Evolutionary conservation across 2,888 invertebrate genomes (phyloP), one percentile per base, ranked within the genome.

Genomic region (Andricus quercusramuli): DNA sequence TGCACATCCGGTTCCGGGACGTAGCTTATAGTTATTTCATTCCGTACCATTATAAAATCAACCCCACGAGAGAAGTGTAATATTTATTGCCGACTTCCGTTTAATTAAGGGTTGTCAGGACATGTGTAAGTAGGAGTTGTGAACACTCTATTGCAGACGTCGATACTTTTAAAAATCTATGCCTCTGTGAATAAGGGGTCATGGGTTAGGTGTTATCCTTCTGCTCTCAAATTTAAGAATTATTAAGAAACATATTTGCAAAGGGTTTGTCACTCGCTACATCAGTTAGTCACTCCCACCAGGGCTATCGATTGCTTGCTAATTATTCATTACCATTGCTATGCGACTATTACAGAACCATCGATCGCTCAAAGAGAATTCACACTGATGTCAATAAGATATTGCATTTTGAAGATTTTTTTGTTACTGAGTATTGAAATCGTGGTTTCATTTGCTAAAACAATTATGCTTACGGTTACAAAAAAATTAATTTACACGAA

Each of bases 11-110:
- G 80, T 92, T 92, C 91, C 91, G 90, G 84, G 59, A 79, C 82
- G 79, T 51, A 83, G 81, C 65, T 83, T 80, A 74, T 84, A 86
- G 86, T 85, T 86, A 83, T 87, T 87, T 88, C 83, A 84, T 85
- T 88, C 82, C 78, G 79, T 77, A 80, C 87, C 83, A 90, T 90
- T 90, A 90, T 90, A 90, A 90, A 91, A 89, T 89, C 89, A 86
- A 85, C 88, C 89, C 90, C 86, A 85, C 84, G 83, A 89, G 88
- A 89, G 88, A 89, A 90, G 89, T 89, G 87, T 90, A 90, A 92
- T 92, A 92, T 92, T 92, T 92, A 92, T 92, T 91, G 92, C 91
- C 87, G 83, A 90, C 89, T 91, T 92, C 92, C 92, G 92, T 92
- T 92, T 92, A 92, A 92, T 92, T 92, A 92, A 90, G 91, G 91